Base-by-base conservation (phyloP, 2,113 vertebrate species). In the Perca schrenkii region DNA sequence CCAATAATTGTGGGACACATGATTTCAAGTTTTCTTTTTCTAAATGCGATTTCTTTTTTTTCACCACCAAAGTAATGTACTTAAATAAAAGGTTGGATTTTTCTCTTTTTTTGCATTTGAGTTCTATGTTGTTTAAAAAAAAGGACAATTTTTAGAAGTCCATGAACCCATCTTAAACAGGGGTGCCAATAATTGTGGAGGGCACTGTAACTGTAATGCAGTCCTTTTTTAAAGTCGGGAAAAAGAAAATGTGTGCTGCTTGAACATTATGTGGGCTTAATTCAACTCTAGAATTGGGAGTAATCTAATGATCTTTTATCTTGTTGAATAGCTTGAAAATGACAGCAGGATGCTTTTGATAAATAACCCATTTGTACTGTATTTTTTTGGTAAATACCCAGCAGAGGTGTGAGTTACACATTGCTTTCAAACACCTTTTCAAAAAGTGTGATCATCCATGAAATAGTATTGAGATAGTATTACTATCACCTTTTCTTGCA, bases 181-280 rank as follows among this genome's bases (percentile, higher is more conserved):
- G n/a, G n/a, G n/a, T n/a, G n/a, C n/a, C n/a, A n/a, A n/a, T n/a
- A n/a, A n/a, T n/a, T n/a, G n/a, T n/a, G n/a, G n/a, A n/a, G n/a
- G n/a, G n/a, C n/a, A n/a, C n/a, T n/a, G n/a, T 16, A 62, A 63
- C 36, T 54, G 49, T 47, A 47, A 63, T 56, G 22, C 22, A 54
- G 58, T 63, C 49, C 15, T 16, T 52, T 52, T 49, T 62, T 49
- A 50, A 62, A 77, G 11, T 25, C 60, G 49, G 46, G 34, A 75
- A 57, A 74, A 58, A 60, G 22, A 36, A 21, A n/a, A 47, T 74
- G 16, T 82, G 36, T 56, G 66, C 72, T 60, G 67, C 40, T 62
- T 67, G 64, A 57, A 28, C 52, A 74, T 60, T 57, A 46, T 49
- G 47, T 74, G 28, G 28, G 8, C 70, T 66, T 31, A 58, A 74